A percentile compares a stretch with the other conserved stretches of the same genome.
These are phyloP conservation scores for Drosophila bunnanda DNA, from an alignment of 2,888 invertebrate genomes.

Conservation along the genomic window DNA sequence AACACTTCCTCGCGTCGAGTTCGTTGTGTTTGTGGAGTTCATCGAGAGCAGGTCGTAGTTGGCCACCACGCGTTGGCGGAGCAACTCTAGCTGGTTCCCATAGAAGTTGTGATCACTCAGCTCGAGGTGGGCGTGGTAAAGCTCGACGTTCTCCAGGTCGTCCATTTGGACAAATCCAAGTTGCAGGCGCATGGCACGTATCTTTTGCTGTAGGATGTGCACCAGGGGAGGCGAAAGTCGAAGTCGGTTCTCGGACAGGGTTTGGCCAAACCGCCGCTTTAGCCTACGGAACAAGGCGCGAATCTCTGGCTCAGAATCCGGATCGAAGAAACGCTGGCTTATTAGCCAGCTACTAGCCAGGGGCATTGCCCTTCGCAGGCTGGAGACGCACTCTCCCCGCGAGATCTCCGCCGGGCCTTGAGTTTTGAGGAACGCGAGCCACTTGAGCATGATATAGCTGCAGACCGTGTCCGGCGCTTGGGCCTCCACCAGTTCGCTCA, in stretches of 20 bases:
- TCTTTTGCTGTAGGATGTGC: slow-evolving; percentile 70
- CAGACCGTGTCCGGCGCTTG: slow-evolving; percentile 69
- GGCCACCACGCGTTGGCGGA: slow-evolving; percentile 69
- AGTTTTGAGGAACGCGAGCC: slow-evolving; percentile 76
- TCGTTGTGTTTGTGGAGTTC: neutral
- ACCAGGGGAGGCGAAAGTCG: slow-evolving; percentile 72
- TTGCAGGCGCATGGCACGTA: slow-evolving; percentile 76
- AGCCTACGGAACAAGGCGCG: slow-evolving; percentile 68
- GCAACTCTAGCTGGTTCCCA: slow-evolving; percentile 76
- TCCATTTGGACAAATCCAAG: slow-evolving; percentile 78
- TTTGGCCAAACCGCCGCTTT: slow-evolving; percentile 70
- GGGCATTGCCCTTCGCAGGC: slow-evolving; percentile 81
- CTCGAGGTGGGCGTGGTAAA: slow-evolving; percentile 69
- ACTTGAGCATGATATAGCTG: slow-evolving; percentile 81
- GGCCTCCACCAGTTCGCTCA: slow-evolving; percentile 69
- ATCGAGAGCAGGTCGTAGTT: slow-evolving; percentile 59
- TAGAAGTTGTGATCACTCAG: slow-evolving; percentile 77
- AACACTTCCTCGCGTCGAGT: slow-evolving; percentile 40
- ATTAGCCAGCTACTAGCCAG: slow-evolving; percentile 79
- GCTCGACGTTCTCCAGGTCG: slow-evolving; percentile 63
- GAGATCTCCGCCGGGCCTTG: slow-evolving; percentile 80
- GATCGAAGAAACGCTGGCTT: slow-evolving; percentile 73
- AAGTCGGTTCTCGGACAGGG: slow-evolving; percentile 74
- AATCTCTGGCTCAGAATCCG: slow-evolving; percentile 61
- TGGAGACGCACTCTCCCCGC: slow-evolving; percentile 76